Base-by-base conservation (phyloP, 37 sponge, comb jelly and placozoan species). In the Hormiphora californensis region DNA sequence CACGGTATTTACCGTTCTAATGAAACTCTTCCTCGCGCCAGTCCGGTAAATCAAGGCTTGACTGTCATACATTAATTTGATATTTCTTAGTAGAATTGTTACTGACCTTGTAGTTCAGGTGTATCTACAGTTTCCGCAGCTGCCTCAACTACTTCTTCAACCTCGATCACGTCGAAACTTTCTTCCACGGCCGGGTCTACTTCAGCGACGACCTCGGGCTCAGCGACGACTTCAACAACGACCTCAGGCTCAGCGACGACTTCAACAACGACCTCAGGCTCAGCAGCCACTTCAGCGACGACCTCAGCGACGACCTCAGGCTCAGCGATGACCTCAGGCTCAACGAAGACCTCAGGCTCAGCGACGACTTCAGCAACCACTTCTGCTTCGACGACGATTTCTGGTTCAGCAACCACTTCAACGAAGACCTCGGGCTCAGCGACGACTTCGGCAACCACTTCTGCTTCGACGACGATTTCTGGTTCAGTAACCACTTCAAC, bases 61-160 rank as follows among this genome's bases (percentile, higher is more conserved):
- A n/a, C n/a, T n/a, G n/a, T n/a, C n/a, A n/a, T n/a, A n/a, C n/a
- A n/a, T n/a, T n/a, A n/a, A n/a, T n/a, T n/a, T n/a, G n/a, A n/a
- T n/a, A n/a, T n/a, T n/a, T n/a, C n/a, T n/a, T n/a, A n/a, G n/a
- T n/a, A n/a, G n/a, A n/a, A n/a, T n/a, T n/a, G n/a, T n/a, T n/a
- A n/a, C n/a, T n/a, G 43, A 39, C 28, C 44, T 30, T 73, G 81
- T 25, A 33, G 4, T 15, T 40, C 81, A 9, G 81, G 46, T n/a
- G 43, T 46, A 73, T 41, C 81, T 41, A 43, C 81, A 73, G 81
- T 73, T 73, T 43, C 81, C 8, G 46, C 46, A 43, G 44, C 81
- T n/a, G 81, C 81, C 35, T 73, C 81, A 73, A 46, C 41, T 11
- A 73, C 81, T 40, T 73, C 81, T 0, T 1, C 81, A 3, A 19